Base-by-base conservation (phyloP, 2,888 invertebrate species). In the Electrophaes corylata region DNA sequence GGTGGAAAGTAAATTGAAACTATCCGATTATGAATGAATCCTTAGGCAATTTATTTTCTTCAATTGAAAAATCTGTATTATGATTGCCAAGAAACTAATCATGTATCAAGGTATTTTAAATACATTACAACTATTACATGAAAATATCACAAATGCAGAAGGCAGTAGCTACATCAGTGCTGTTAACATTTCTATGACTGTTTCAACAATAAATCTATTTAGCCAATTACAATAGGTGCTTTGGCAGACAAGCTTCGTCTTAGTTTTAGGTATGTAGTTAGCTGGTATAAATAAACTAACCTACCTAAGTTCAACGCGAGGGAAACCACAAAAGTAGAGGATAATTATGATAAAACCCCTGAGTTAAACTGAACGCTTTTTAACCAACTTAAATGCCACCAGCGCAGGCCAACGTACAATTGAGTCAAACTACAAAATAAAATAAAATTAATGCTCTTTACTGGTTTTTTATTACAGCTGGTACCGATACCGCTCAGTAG, bases 1-100 rank as follows among this genome's bases (percentile, higher is more conserved):
- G 35, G 14, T 35, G 20, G 31, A 31, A 55, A 66, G 58, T 51
- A 52, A 71, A 74, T 71, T 64, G 66, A 74, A 68, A 57, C 64
- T 54, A 45, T 41, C 20, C 10, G 18, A 43, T 35, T 64, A 66
- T 70, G 64, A 77, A 75, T 73, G 71, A 79, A 80, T 79, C 75
- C 78, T 74, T 79, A 81, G 83, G 83, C 82, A 82, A 80, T 85
- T 84, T 81, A 83, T 85, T 86, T 55, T 77, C 73, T 76, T 74
- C 78, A 81, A 81, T 78, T 73, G 78, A 81, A 81, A 77, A 79
- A 76, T 79, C 73, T 72, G 76, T 72, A 53, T 71, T 76, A 71
- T 73, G 70, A 74, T 73, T 73, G 67, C 78, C 80, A 83, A 80
- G 75, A 81, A 16, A 77, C 75, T 75, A 75, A 69, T 77, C 76